Conservation (phyloP, 2,113 vertebrate genomes). For the Anarhynchus alexandrinus region DNA sequence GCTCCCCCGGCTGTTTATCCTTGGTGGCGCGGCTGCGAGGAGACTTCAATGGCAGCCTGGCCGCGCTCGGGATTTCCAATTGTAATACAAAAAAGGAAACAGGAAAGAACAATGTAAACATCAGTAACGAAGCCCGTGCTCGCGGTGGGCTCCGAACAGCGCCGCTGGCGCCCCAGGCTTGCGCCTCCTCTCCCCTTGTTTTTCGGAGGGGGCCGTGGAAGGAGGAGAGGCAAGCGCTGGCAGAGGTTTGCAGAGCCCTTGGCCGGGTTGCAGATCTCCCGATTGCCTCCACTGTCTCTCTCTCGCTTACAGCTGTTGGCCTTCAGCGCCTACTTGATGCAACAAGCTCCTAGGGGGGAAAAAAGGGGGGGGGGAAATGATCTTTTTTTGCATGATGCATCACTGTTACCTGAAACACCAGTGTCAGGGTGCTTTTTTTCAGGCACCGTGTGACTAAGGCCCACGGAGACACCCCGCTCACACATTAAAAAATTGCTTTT, state of each 20-base stretch:
- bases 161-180: fast-evolving
- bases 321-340: not conserved
- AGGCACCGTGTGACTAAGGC: not conserved
- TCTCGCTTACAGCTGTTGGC: not conserved
- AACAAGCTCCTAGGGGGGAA: not conserved
- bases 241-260: not conserved
- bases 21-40: not conserved
- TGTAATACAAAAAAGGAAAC: not conserved
- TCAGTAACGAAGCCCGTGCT: not conserved
- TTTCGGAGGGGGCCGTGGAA: not conserved
- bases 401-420: not conserved
- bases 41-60: not conserved
- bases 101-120: not conserved
- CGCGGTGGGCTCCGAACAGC: fast-evolving
- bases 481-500: fast-evolving
- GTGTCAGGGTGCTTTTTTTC: not conserved
- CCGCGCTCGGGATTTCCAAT: not conserved
- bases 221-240: not conserved
- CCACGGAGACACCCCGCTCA: fast-evolving
- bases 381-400: not conserved
- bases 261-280: not conserved
- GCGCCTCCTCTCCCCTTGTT: not conserved
- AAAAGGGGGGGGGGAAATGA: not conserved
- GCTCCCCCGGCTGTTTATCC: not conserved
- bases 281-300: not conserved